Conservation (phyloP, 2,113 vertebrate species). For the Cairina moschata region DNA sequence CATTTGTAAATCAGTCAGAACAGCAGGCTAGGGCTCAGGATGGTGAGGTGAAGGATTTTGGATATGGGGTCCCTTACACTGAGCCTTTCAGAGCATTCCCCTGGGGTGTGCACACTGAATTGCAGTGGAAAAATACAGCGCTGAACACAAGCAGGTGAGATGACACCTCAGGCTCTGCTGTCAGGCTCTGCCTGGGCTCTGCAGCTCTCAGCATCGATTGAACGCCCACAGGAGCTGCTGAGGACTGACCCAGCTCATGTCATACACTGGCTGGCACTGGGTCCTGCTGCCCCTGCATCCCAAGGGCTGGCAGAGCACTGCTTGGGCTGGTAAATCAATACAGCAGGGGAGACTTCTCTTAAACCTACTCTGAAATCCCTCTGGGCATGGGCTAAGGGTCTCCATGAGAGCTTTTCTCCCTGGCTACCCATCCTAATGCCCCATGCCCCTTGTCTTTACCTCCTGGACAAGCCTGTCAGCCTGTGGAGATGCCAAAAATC, state of each 20-base stretch:
- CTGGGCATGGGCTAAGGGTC: rapidly evolving
- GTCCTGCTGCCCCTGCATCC: too few relatives aligned
- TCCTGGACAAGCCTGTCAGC: too few relatives aligned
- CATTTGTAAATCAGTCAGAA: background rate
- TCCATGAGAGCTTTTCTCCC: background rate
- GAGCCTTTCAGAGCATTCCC: background rate
- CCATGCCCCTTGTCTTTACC: too few relatives aligned
- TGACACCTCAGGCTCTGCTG: background rate
- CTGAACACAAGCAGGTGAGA: background rate
- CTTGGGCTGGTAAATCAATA: background rate
- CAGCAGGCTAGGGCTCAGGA: background rate
- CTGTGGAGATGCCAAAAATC: background rate
- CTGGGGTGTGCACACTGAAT: rapidly evolving
- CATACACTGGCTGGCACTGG: background rate
- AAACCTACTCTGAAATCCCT: background rate
- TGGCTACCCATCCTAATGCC: background rate
- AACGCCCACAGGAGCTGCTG: conserved; percentile 15
- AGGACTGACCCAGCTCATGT: background rate
- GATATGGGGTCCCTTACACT: too few relatives aligned
- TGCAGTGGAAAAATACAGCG: background rate
- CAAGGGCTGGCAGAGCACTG: background rate
- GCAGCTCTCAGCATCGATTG: background rate
- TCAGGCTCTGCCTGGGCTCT: too few relatives aligned
- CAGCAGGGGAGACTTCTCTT: rapidly evolving
- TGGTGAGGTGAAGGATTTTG: background rate